These are phyloP conservation scores for Eilema depressum DNA, from an alignment of 2,888 invertebrate species.

Conservation along the genomic window DNA sequence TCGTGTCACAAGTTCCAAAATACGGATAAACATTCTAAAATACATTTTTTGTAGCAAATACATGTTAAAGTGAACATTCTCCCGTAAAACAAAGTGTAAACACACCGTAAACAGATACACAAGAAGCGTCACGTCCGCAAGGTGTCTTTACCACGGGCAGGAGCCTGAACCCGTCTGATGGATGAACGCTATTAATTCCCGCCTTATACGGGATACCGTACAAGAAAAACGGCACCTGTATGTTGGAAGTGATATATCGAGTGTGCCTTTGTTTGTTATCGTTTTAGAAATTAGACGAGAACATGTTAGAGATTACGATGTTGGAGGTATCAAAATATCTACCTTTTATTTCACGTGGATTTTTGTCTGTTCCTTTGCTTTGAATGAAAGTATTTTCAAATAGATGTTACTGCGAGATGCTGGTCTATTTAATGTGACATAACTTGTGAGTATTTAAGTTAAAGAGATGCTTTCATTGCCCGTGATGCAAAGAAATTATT, in stretches of 20 bases:
- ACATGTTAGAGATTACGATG: neutral
- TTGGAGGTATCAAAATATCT: neutral
- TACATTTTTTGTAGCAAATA: no score
- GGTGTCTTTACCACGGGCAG: slow-evolving; percentile 13
- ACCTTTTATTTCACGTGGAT: no score
- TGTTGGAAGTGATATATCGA: slow-evolving; percentile 25
- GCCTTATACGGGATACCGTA: slow-evolving; percentile 28
- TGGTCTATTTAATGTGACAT: no score
- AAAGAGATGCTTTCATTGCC: neutral
- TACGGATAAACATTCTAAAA: no score
- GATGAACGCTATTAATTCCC: slow-evolving; percentile 40
- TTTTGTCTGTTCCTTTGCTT: neutral
- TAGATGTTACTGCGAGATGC: no score
- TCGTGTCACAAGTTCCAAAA: no score
- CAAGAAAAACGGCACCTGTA: slow-evolving; percentile 48
- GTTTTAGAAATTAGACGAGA: neutral
- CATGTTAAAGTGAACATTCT: neutral
- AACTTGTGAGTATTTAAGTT: neutral
- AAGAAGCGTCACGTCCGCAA: slow-evolving; percentile 3
- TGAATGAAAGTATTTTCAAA: neutral
- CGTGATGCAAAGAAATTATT: no score
- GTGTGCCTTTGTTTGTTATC: slow-evolving; percentile 22
- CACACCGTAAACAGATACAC: slow-evolving; percentile 15
- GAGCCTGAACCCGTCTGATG: slow-evolving; percentile 35
- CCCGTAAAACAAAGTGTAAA: neutral